Base-by-base conservation (phyloP, 2,888 invertebrate species). In the Leptogaster cylindrica region DNA sequence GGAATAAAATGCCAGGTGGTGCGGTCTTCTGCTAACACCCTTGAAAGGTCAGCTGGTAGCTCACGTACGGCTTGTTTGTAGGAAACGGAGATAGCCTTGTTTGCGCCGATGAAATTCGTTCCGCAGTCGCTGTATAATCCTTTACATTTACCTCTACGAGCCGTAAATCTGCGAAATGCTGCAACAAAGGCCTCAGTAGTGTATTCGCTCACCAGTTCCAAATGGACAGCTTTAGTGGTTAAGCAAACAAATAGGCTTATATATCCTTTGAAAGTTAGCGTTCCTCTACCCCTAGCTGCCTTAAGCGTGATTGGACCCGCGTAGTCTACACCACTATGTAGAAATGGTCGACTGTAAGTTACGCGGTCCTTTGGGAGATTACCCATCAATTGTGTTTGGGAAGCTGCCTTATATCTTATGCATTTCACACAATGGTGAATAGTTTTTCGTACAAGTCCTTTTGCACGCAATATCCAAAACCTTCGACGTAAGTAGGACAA, bases 1-100 rank as follows among this genome's bases (percentile, higher is more conserved):
- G 76, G 75, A 31, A 72, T 76, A 41, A 77, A 79, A 14, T 73
- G 68, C 77, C 76, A 78, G 2, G 68, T 65, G 0, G 63, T 71
- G 14, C 68, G 65, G 16, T 71, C 70, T 31, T 66, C 68, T 2
- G 68, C 44, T 23, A 70, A 31, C n/a, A 14, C 14, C 31, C 67
- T 36, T 7, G 33, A 50, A 31, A 68, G 36, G 8, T 31, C 31
- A 7, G 6, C 8, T 7, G 33, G 50, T 33, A 68, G 36, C 6
- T 31, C 31, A 7, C 8, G 6, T 7, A 31, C 8, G 31, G 6
- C 6, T 6, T 64, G 36, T 48, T 20, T 12, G 48, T 69, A 65
- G 1, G 65, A 31, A 28, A 27, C 51, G 1, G 25, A 12, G 14
- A 52, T 28, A 2, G 25, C 27, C 12, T 10, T 10, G 25, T 52